Evolutionary conservation across 53 echinoderm and acorn worm species (phyloP).

Genomic region (Antedon mediterranea): DNA sequence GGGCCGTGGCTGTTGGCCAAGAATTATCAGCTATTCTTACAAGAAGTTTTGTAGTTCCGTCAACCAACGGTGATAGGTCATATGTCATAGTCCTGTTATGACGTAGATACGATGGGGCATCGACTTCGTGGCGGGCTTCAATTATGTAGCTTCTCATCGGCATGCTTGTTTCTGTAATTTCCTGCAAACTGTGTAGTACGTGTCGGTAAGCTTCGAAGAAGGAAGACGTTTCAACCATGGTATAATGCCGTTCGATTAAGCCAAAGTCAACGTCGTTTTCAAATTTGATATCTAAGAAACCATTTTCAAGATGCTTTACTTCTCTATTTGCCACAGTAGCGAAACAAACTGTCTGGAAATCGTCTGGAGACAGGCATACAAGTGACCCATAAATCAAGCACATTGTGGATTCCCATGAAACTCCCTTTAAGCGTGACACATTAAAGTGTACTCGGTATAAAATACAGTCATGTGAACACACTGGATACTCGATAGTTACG

Average conservation of each 20-base stretch:
- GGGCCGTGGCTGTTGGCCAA: constrained; percentile 38
- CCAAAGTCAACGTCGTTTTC: constrained; percentile 23
- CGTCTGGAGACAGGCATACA: constrained; percentile 64
- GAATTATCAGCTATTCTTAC: background rate
- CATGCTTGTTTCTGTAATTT: constrained; percentile 21
- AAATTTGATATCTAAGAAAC: constrained; percentile 69
- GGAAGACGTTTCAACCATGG: constrained; percentile 62
- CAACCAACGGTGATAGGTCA: constrained; percentile 25
- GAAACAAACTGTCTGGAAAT: constrained; percentile 64
- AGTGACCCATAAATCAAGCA: constrained; percentile 70
- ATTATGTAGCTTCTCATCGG: constrained; percentile 57
- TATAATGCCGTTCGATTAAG: constrained; percentile 6
- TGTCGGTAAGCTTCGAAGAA: constrained; percentile 78
- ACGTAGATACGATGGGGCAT: constrained; percentile 19
- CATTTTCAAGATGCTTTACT: constrained; percentile 49
- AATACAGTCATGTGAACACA: constrained; percentile 68
- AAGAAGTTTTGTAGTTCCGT: background rate
- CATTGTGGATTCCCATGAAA: constrained; percentile 67
- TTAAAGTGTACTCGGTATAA: constrained; percentile 60
- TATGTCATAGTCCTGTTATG: constrained; percentile 9
- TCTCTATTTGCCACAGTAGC: constrained; percentile 75
- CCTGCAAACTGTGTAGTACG: constrained; percentile 43
- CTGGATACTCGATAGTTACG: constrained; percentile 44
- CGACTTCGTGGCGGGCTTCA: constrained; percentile 2
- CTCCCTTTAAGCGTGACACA: constrained; percentile 22